Base-by-base conservation (phyloP, 1,140 invertebrate genomes). In the Drosophila sp. region DNA sequence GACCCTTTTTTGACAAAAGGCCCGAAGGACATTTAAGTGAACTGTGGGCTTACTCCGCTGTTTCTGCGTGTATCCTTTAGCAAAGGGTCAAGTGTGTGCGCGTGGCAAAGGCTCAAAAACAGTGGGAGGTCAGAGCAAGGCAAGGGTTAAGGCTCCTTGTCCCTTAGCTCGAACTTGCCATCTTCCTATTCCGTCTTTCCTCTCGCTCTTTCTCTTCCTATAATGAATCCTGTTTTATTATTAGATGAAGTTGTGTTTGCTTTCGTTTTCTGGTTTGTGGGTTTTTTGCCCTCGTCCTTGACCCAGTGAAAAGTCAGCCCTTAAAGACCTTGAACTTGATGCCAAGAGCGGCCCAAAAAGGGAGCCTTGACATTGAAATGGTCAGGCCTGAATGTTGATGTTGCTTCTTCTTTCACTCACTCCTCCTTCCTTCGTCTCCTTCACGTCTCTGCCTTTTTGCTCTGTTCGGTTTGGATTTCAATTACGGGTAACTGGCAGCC, bases 51-150 rank as follows among this genome's bases (percentile, higher is more conserved):
- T 6, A 25, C 23, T 11, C 11, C 17, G 17, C n/a, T 44, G 10
- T n/a, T 17, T 35, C 23, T 60, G 10, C 29, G 27, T 35, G 7
- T 25, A 29, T 17, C 1, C 55, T 8, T 29, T n/a, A n/a, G 30
- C 40, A 83, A 87, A 87, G 76, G 83, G 83, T 87, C 83, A 87
- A 87, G 83, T 89, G 84, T 72, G 84, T 71, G 65, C 76, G 83
- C 76, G 83, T 87, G 83, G 67, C 81, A 30, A 57, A 57, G 35
- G 17, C 55, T 40, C 23, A 23, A 17, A 6, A 38, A 27, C 29
- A 40, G 7, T 7, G 33, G 38, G 30, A 41, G 7, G n/a, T 30
- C 11, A 62, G n/a, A 40, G 44, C 44, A 64, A 85, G 17, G 17
- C 17, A 17, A 87, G 83, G 83, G 82, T 86, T 87, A 85, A 72